Conservation (phyloP, 1,140 invertebrate genomes). For the Frieseomelitta varia region DNA sequence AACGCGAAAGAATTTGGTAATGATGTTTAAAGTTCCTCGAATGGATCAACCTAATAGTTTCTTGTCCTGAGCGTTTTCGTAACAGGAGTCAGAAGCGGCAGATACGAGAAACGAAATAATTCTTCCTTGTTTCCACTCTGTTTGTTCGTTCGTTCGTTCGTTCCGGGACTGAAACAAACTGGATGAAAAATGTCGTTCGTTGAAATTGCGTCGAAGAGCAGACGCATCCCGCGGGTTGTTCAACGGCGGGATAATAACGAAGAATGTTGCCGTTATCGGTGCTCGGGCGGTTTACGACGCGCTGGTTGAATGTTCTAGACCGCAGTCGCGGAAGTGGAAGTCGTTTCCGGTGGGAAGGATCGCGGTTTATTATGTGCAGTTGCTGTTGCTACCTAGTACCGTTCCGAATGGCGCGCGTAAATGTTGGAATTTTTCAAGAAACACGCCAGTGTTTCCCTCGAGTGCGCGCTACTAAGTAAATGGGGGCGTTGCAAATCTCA, state of each 20-base stretch:
- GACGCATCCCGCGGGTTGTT: background rate
- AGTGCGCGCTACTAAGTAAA: no score
- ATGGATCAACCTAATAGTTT: constrained; percentile 58
- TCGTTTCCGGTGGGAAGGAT: background rate
- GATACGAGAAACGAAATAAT: background rate
- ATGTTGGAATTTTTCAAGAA: background rate
- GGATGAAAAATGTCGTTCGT: constrained; percentile 9
- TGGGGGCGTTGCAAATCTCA: no score
- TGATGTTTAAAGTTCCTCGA: constrained; percentile 60
- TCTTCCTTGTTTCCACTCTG: background rate
- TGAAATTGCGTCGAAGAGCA: constrained; percentile 10
- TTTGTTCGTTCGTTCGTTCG: no score
- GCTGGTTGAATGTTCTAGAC: background rate
- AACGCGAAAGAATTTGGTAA: constrained; percentile 47
- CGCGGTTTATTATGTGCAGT: background rate
- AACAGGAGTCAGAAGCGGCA: background rate
- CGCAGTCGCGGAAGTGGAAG: background rate
- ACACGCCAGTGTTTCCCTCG: no score
- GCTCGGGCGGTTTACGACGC: constrained; percentile 1
- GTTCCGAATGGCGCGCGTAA: background rate
- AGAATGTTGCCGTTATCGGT: background rate
- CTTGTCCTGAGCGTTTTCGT: constrained; percentile 29
- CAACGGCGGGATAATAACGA: background rate
- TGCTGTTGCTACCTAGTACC: background rate
- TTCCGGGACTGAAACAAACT: background rate